phyloP scores from a whole-genome alignment of 1,140 invertebrate genomes.

The Pinna nobilis region DNA sequence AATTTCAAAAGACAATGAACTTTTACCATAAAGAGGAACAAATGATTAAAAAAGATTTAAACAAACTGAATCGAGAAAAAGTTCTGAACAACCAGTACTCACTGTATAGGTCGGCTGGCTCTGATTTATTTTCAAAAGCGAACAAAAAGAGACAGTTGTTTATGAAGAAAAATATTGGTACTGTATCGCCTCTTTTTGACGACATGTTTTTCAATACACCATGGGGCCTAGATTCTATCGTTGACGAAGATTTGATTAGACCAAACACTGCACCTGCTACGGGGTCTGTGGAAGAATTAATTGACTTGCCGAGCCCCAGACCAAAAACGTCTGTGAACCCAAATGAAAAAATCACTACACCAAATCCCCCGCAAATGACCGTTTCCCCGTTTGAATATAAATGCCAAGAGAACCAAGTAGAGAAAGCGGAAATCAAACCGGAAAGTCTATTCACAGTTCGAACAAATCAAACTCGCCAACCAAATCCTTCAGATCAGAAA shows the following conservation, averaged over 20 bases:
- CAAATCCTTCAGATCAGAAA: not conserved
- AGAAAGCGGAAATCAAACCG: not conserved
- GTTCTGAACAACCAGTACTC: slow-evolving; percentile 37
- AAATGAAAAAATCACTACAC: no score
- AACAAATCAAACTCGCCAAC: not conserved
- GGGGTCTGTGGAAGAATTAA: not conserved
- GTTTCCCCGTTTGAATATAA: not conserved
- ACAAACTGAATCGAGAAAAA: slow-evolving; percentile 32
- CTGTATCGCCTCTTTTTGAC: slow-evolving; percentile 25
- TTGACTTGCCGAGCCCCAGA: not conserved
- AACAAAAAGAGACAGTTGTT: slow-evolving; percentile 28
- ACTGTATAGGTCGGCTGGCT: slow-evolving; percentile 31
- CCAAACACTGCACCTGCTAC: slow-evolving; percentile 9
- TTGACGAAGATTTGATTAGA: slow-evolving; percentile 37
- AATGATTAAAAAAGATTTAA: slow-evolving; percentile 21
- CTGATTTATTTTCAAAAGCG: slow-evolving; percentile 39
- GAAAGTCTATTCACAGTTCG: slow-evolving; percentile 12
- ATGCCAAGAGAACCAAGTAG: not conserved
- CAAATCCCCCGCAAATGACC: no score
- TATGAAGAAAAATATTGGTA: slow-evolving; percentile 27
- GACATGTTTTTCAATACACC: slow-evolving; percentile 30
- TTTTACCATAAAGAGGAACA: slow-evolving; percentile 34
- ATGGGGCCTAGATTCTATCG: slow-evolving; percentile 41
- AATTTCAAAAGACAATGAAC: slow-evolving; percentile 43
- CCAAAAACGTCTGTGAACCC: no score